Evolutionary conservation across 2,888 invertebrate species (phyloP), one percentile per base, ranked within the genome.

Genomic region (Ctena decussata): DNA sequence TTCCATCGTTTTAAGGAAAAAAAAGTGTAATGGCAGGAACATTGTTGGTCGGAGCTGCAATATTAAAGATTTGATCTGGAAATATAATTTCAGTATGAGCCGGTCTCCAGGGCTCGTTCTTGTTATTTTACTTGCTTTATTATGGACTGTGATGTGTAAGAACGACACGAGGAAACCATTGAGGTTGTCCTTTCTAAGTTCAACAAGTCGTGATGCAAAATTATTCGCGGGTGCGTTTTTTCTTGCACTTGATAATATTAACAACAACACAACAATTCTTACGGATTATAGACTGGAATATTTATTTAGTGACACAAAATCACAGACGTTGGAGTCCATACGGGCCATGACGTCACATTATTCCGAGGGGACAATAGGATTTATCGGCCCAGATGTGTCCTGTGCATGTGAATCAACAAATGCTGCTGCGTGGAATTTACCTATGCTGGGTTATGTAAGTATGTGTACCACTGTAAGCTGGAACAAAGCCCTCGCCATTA

Each of bases 391-490:
- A 1, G 99, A 99, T 96, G 98, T 98, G 74, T 97, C 97, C 77
- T 99, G 99, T 88, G 97, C 97, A 94, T 98, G 98, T 37, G 99
- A 99, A 96, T 98, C 99, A 72, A 98, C 98, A 92, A 97, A 99
- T 82, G 98, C 99, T 39, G 98, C 98, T 95, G 98, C 99, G 73
- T 97, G 98, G 95, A 98, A 99, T 96, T 97, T 98, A 95, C 99
- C 99, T 84, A 99, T 99, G 98, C 98, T 99, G 96, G 98, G 98
- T 95, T 99, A 98, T 96, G 99, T 99, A 96, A 98, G 99, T 97
- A 57, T n/a, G n/a, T n/a, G n/a, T n/a, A n/a, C n/a, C n/a, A n/a
- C n/a, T n/a, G n/a, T n/a, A n/a, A n/a, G n/a, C n/a, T n/a, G n/a
- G n/a, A n/a, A n/a, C n/a, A n/a, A n/a, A n/a, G n/a, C n/a, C n/a